Base-by-base conservation (phyloP, 2,113 vertebrate species). In the Entelurus aequoreus region DNA sequence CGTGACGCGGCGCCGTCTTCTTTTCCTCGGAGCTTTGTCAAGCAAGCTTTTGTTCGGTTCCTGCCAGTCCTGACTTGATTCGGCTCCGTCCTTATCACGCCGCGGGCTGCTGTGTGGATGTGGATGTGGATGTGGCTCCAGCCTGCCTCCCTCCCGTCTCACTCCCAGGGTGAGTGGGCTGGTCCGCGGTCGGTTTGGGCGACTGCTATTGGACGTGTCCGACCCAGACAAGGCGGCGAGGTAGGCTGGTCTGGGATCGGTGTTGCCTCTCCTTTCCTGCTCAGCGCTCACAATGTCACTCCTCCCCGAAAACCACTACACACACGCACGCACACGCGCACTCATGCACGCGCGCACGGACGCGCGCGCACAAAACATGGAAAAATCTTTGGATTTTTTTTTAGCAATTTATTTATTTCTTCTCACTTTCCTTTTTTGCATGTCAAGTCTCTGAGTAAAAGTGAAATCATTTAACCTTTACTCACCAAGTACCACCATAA, bases 181-280 rank as follows among this genome's bases (percentile, higher is more conserved):
- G 86, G 74, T 84, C 82, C 52, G 11, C 54, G 71, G 77, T 88
- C 86, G 77, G 86, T 66, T 84, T 63, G 60, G 48, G 57, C 5
- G 1, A 0, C n/a, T 50, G 57, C 42, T 63, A 44, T 44, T n/a
- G 60, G 36, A 54, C 8, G 21, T 5, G 1, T 36, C 15, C 8
- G 1, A 6, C 37, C 2, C 4, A 7, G 44, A n/a, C 8, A 0
- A 48, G 0, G 63, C 59, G 60, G 54, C 37, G 63, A 65, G 38
- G 58, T 35, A 61, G 69, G 63, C 83, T 82, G 84, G 57, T 77
- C 80, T 77, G 74, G 72, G 75, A 70, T 85, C 82, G 76, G 86
- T 63, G 36, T 60, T 79, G 75, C 56, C 53, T 71, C 48, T n/a
- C 4, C 54, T 58, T 65, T 78, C 56, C 53, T 65, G 62, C 59